phyloP scores from a whole-genome alignment of 2,888 invertebrate genomes.

The Erebia palarica region DNA sequence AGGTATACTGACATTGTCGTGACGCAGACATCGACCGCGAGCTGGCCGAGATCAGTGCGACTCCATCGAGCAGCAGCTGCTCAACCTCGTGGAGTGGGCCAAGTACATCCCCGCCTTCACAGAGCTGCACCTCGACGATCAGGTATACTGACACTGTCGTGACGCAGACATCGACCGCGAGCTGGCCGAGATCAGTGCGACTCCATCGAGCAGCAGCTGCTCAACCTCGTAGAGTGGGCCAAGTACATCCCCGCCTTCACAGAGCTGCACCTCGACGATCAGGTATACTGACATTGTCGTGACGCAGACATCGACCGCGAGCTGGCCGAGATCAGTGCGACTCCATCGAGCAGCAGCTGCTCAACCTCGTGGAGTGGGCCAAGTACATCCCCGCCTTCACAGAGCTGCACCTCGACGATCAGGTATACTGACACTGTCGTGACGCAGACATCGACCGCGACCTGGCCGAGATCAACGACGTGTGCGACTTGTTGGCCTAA shows the following conservation, averaged over 20 bases:
- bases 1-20: no score
- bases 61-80: slow-evolving; percentile 98
- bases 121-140: slow-evolving; percentile 96
- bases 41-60: slow-evolving; percentile 96
- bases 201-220: no score
- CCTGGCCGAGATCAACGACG: no score
- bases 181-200: no score
- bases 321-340: slow-evolving; percentile 96
- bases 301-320: slow-evolving; percentile 93
- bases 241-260: no score
- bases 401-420: slow-evolving; percentile 96
- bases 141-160: slow-evolving; percentile 79
- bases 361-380: slow-evolving; percentile 98
- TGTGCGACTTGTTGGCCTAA: no score
- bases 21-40: slow-evolving; percentile 93
- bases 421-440: slow-evolving; percentile 79
- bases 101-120: slow-evolving; percentile 98
- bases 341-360: slow-evolving; percentile 98
- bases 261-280: no score
- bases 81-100: slow-evolving; percentile 98
- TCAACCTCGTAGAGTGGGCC: no score
- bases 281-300: no score
- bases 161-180: no score
- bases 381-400: slow-evolving; percentile 98
- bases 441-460: no score